Evolutionary conservation across 2,888 invertebrate species (phyloP).

Genomic region (Pterostichus niger): DNA sequence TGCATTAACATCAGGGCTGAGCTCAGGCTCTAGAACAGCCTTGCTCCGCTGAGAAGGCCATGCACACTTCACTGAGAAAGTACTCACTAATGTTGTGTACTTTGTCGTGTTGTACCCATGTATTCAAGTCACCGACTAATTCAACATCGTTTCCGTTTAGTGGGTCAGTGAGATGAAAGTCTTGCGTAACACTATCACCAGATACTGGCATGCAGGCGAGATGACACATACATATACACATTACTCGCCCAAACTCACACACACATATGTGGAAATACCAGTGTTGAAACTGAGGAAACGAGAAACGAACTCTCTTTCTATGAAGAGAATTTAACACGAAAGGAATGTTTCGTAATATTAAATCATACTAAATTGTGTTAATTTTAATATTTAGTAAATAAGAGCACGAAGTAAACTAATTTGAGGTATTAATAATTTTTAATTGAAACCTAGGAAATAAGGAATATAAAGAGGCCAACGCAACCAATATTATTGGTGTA

Average conservation of each 20-base stretch:
- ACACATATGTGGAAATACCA: neutral
- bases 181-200: constrained; percentile 13
- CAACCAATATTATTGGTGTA: too few relatives aligned
- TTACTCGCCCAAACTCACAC: neutral
- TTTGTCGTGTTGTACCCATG: neutral
- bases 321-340: too few relatives aligned
- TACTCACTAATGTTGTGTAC: neutral
- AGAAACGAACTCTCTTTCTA: too few relatives aligned
- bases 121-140: neutral
- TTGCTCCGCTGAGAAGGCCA: constrained; percentile 12
- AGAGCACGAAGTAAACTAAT: too few relatives aligned
- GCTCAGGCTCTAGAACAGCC: neutral
- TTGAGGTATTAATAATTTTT: too few relatives aligned
- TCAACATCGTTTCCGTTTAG: constrained; percentile 12
- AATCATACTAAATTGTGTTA: too few relatives aligned
- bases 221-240: neutral
- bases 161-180: constrained; percentile 34
- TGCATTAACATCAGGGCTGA: too few relatives aligned
- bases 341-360: too few relatives aligned
- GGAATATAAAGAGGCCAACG: too few relatives aligned
- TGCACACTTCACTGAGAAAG: neutral
- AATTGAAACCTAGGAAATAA: too few relatives aligned
- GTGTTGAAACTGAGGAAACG: neutral
- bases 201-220: neutral
- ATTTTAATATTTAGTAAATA: too few relatives aligned